phyloP scores from a whole-genome alignment of 2,113 vertebrate species.

The Uria lomvia region DNA sequence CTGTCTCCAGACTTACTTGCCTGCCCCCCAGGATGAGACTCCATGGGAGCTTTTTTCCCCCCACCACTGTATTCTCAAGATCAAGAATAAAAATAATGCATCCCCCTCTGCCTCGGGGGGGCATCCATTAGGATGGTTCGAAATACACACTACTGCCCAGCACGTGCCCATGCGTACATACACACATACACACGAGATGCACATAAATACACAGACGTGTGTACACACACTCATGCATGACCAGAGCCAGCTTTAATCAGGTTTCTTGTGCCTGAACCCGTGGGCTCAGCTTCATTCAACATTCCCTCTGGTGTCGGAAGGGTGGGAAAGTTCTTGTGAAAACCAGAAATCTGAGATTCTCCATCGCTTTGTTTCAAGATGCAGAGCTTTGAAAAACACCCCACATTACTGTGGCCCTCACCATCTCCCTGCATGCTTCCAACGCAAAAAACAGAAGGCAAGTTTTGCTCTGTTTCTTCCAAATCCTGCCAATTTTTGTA shows the following conservation, averaged over 20 bases:
- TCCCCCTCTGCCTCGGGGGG: not conserved
- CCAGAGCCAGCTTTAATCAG: not conserved
- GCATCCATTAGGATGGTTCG: not conserved
- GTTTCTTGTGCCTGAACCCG: not conserved
- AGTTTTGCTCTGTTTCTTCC: not conserved
- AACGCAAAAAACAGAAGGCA: not conserved
- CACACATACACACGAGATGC: rapidly evolving
- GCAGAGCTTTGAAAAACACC: not conserved
- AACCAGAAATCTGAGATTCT: not conserved
- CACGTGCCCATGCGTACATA: rapidly evolving
- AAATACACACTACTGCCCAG: not conserved
- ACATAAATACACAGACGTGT: not conserved
- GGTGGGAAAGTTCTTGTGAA: not conserved
- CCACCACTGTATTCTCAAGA: not conserved
- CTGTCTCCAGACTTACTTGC: not conserved
- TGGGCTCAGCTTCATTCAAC: not conserved
- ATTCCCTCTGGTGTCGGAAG: not conserved
- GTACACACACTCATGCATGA: not conserved
- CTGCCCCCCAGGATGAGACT: not conserved
- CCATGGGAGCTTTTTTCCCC: not conserved
- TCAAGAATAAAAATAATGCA: not conserved
- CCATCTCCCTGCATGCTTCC: rapidly evolving
- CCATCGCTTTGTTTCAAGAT: rapidly evolving
- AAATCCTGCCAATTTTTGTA: rapidly evolving
- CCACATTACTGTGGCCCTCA: not conserved